Conservation (phyloP, 1,140 invertebrate species). For the Neelides sp. region DNA sequence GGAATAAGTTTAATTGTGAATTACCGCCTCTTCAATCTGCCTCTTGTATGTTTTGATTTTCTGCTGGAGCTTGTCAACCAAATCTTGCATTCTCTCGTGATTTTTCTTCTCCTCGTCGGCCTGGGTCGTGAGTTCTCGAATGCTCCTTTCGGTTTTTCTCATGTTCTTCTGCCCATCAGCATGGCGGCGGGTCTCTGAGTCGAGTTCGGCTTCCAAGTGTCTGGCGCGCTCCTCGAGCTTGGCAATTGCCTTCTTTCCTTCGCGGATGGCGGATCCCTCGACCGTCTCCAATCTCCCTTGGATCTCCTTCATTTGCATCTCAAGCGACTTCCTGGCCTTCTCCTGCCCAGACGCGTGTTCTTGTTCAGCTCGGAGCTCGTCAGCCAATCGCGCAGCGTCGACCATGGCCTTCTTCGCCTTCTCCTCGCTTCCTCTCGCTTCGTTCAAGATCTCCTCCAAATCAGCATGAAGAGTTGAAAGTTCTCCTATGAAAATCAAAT, state of each 20-base stretch:
- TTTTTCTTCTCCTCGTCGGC: constrained; percentile 95
- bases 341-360: constrained; percentile 95
- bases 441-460: constrained; percentile 88
- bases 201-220: constrained; percentile 92
- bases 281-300: constrained; percentile 81
- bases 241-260: constrained; percentile 92
- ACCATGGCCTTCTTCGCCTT: constrained; percentile 97
- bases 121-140: constrained; percentile 90
- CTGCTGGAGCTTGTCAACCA: constrained; percentile 96
- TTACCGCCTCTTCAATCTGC: constrained; percentile 91
- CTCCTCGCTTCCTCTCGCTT: constrained; percentile 90
- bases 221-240: constrained; percentile 90
- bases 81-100: constrained; percentile 92
- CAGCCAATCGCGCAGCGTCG: constrained; percentile 89
- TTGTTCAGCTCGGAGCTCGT: constrained; percentile 95
- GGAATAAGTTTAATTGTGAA: constrained; percentile 30
- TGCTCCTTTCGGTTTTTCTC: constrained; percentile 85
- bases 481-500: too few relatives aligned
- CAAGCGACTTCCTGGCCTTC: constrained; percentile 92
- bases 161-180: constrained; percentile 91
- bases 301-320: constrained; percentile 94
- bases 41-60: constrained; percentile 99
- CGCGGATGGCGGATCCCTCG: constrained; percentile 91
- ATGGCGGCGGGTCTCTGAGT: constrained; percentile 61
- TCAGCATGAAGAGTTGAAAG: constrained; percentile 92